phyloP scores from a whole-genome alignment of 2,113 vertebrate genomes.

The Pogonocichla stellata region DNA sequence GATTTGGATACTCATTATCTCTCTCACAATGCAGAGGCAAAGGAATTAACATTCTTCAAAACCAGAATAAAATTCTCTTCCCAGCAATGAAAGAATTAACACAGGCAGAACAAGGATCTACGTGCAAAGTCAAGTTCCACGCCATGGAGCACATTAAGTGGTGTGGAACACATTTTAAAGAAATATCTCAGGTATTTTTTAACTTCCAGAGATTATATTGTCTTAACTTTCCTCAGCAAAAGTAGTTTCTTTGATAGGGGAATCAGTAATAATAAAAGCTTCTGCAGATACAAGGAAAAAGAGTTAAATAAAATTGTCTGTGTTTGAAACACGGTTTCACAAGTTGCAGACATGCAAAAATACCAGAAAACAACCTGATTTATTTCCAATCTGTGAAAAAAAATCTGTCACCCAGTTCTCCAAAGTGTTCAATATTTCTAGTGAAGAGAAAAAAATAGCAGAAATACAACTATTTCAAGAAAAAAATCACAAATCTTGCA shows the following conservation, averaged over 20 bases:
- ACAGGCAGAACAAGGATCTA: background rate
- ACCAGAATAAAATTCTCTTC: background rate
- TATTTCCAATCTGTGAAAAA: constrained; percentile 83
- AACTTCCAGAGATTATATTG: background rate
- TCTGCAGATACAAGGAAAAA: background rate
- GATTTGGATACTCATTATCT: background rate
- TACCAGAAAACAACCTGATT: constrained; percentile 65
- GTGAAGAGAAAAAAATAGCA: background rate
- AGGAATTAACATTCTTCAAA: background rate
- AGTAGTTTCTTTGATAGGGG: background rate
- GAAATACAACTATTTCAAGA: background rate
- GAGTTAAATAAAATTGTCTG: background rate
- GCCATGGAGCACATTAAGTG: background rate
- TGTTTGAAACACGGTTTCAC: background rate
- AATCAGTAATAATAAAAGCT: background rate
- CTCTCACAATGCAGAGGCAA: background rate
- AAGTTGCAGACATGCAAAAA: background rate
- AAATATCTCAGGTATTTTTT: background rate
- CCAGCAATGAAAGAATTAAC: background rate
- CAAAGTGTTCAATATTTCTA: constrained; percentile 81
- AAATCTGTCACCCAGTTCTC: constrained; percentile 84
- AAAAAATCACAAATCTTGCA: background rate
- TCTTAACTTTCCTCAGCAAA: background rate
- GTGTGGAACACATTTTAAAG: background rate
- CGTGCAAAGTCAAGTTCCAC: background rate